These are phyloP conservation scores for Presbytis comata DNA, from an alignment of 2,797 vertebrate genomes.

Conservation along the genomic window DNA sequence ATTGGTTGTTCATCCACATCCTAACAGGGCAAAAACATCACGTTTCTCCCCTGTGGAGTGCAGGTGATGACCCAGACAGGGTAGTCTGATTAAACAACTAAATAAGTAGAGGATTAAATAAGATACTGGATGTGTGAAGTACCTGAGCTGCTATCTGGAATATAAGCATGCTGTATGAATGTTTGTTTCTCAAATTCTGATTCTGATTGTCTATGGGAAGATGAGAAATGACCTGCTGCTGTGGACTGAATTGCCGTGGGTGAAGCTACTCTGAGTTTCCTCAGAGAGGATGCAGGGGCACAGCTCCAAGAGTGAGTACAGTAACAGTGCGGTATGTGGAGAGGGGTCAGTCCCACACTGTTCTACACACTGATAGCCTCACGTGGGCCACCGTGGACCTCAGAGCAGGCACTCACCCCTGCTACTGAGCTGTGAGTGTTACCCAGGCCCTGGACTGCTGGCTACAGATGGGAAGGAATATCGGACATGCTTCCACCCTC, in stretches of 20 bases:
- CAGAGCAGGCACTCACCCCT: accelerated
- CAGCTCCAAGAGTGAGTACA: accelerated
- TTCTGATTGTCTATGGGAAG: background rate
- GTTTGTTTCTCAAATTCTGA: background rate
- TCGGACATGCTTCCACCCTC: no score
- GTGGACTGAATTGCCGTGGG: accelerated
- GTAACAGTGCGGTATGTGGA: accelerated
- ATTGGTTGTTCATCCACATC: background rate
- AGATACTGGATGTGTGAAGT: background rate
- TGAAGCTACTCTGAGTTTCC: background rate
- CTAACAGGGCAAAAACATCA: background rate
- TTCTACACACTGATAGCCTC: background rate
- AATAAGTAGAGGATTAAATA: background rate
- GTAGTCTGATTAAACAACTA: background rate
- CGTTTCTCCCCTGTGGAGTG: background rate
- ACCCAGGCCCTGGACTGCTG: background rate
- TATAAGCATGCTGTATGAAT: background rate
- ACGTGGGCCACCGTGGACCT: background rate
- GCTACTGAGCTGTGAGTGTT: no score
- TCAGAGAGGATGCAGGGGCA: no score
- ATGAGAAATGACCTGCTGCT: accelerated
- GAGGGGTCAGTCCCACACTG: no score
- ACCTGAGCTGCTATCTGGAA: background rate
- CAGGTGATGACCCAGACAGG: background rate
- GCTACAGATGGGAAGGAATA: background rate